phyloP scores from a whole-genome alignment of 1,140 invertebrate species.

The Metaphire vulgaris region DNA sequence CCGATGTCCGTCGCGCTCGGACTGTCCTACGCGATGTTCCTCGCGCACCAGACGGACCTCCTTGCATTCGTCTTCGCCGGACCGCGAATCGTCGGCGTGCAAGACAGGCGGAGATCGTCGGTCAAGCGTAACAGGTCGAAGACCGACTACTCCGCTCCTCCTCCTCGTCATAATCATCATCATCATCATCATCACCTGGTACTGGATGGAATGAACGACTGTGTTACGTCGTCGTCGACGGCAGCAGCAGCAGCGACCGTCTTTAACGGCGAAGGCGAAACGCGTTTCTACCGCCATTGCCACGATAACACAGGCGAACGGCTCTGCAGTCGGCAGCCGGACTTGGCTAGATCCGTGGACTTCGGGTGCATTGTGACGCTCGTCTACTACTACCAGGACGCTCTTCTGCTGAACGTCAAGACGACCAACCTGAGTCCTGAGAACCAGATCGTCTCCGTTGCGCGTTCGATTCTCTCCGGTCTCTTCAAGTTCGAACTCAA shows the following conservation, averaged over 20 bases:
- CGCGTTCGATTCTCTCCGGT: constrained; percentile 1
- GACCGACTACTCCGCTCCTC: neutral
- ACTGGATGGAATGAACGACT: too few species aligned
- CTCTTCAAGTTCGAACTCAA: constrained; percentile 18
- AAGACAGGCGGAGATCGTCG: neutral
- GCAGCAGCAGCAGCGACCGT: too few species aligned
- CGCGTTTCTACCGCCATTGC: too few species aligned
- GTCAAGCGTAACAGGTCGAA: neutral
- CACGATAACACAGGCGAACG: too few species aligned
- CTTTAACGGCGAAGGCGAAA: too few species aligned
- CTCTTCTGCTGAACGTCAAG: constrained; percentile 20
- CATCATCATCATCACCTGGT: too few species aligned
- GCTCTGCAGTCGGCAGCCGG: too few species aligned
- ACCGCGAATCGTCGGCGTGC: neutral
- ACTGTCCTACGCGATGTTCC: constrained; percentile 15
- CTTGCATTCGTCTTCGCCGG: constrained; percentile 14
- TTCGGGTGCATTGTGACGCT: neutral
- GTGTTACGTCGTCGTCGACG: too few species aligned
- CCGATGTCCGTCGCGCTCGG: constrained; percentile 12
- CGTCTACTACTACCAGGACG: constrained; percentile 11
- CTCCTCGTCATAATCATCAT: too few species aligned
- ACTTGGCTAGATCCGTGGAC: neutral
- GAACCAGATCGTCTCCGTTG: neutral
- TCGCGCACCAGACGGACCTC: constrained; percentile 13
- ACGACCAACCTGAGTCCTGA: neutral